A percentile compares a stretch with the other conserved stretches of the same genome.
These are phyloP conservation scores for Passer domesticus DNA, from an alignment of 2,113 vertebrate species.

Conservation along the genomic window DNA sequence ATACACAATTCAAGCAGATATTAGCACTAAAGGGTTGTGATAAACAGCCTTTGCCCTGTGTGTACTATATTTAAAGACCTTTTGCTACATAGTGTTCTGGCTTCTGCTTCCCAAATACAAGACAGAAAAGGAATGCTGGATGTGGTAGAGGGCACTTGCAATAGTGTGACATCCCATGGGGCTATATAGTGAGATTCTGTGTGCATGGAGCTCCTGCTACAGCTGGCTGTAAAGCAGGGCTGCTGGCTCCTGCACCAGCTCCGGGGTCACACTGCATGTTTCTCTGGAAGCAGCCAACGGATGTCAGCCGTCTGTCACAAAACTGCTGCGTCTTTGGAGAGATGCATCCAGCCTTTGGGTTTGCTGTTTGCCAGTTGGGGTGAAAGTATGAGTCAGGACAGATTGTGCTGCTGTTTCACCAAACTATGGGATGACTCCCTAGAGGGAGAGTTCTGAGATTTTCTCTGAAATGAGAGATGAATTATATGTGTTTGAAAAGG, in stretches of 20 bases:
- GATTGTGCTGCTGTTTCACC: neutral
- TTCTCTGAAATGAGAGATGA: neutral
- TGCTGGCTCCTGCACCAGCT: neutral
- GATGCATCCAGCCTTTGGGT: neutral
- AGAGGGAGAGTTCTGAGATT: neutral
- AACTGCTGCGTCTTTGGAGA: neutral
- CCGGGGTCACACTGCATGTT: neutral
- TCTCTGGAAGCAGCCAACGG: neutral
- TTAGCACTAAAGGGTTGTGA: neutral
- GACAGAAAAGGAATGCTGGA: neutral
- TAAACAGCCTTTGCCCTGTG: conserved; percentile 3
- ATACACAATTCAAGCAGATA: neutral
- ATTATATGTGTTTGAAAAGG: neutral
- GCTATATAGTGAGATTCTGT: neutral
- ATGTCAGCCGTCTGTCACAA: neutral
- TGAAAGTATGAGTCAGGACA: neutral
- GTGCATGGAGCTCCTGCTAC: neutral
- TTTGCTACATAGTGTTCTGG: neutral
- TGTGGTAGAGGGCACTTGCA: neutral
- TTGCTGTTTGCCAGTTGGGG: neutral
- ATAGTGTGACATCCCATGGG: neutral
- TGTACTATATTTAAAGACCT: neutral
- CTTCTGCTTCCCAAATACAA: neutral
- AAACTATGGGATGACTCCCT: neutral
- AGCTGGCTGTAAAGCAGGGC: neutral